Evolutionary conservation across 2,113 vertebrate genomes (phyloP), one percentile per base, ranked within the genome.

Genomic region (Drymodes brunneopygia): DNA sequence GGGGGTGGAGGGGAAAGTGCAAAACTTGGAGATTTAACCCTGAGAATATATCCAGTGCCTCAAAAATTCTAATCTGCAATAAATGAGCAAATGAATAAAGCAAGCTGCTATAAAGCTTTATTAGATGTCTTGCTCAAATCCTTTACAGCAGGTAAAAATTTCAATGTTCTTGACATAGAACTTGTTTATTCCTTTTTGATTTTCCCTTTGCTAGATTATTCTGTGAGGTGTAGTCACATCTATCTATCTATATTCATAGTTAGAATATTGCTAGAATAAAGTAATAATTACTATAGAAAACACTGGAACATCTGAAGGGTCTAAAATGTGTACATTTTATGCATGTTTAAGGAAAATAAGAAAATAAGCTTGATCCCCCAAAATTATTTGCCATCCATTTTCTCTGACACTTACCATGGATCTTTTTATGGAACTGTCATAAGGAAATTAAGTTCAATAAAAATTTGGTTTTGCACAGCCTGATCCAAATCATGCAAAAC

Each of bases 1-100:
- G 2, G 1, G 2, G 5, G 1, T 3, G 6, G 5, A 29, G 9
- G 15, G 3, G 14, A 67, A 21, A 13, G 38, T 36, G 11, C 0
- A 67, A 51, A 50, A 88, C n/a, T 1, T 45, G 5, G 8, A 9
- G 3, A 35, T 72, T 86, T 86, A 70, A 71, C 10, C 11, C 25
- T 61, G 36, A 74, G 36, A 71, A 78, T 11, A 9, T 21, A 60
- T 11, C 16, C 15, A 75, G 18, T 35, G 11, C 2, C 11, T 74
- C 47, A 81, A 64, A 42, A 71, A 7, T 5, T 64, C 18, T 67
- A 47, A 17, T 10, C 16, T 50, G 31, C 6, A 53, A 38, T 25
- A 71, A 78, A 84, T 74, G 3, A 75, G 2, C 2, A 47, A n/a
- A 66, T 28, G 0, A 44, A 74, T 47, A 67, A 47, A 67, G 19